These are phyloP conservation scores for Mustela nigripes DNA, from an alignment of 2,113 vertebrate species.

Conservation along the genomic window DNA sequence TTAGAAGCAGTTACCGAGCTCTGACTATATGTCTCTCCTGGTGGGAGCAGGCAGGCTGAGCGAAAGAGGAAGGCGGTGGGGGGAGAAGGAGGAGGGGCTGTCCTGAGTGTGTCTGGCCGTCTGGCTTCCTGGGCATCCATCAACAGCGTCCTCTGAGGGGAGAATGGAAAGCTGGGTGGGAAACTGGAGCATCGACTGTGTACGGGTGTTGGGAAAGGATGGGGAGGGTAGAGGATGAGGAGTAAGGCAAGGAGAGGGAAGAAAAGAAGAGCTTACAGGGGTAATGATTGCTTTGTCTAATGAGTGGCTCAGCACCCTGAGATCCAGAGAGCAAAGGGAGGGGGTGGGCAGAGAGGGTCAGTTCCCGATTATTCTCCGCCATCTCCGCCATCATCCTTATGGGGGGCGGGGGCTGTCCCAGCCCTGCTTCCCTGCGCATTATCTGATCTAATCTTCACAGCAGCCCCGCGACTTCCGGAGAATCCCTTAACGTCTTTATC, in stretches of 20 bases:
- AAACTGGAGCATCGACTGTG: background rate
- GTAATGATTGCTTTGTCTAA: background rate
- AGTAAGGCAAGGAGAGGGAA: background rate
- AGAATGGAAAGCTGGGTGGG: background rate
- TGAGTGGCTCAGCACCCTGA: background rate
- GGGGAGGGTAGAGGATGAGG: background rate
- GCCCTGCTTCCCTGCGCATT: accelerated
- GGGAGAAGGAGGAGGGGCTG: background rate
- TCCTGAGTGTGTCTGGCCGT: background rate
- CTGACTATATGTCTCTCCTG: constrained; percentile 54
- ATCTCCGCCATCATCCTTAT: accelerated
- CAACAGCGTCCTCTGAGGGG: background rate
- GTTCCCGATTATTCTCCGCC: accelerated
- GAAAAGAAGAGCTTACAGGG: background rate
- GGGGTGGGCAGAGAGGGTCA: accelerated
- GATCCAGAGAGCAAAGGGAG: accelerated
- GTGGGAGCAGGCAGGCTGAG: constrained; percentile 25
- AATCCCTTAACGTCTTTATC: background rate
- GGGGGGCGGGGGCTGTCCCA: background rate
- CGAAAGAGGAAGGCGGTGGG: background rate
- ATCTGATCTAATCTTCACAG: background rate
- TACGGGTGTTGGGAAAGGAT: accelerated
- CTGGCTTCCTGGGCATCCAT: accelerated
- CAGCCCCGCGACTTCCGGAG: background rate
- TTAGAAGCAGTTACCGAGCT: constrained; percentile 71